phyloP scores from a whole-genome alignment of 2,888 invertebrate genomes.

The Latheticus oryzae region DNA sequence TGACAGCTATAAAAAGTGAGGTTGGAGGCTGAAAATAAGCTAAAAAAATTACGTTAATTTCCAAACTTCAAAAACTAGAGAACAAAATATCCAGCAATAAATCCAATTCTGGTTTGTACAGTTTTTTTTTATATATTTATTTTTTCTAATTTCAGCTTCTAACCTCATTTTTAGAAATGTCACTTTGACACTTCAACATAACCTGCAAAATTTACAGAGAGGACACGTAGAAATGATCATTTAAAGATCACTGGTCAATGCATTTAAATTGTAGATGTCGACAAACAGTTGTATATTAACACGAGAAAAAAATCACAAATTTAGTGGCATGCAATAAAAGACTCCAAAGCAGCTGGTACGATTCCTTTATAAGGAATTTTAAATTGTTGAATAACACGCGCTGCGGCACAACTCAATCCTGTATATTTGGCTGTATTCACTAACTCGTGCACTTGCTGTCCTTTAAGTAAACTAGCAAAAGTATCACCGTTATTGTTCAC shows the following conservation, averaged over 20 bases:
- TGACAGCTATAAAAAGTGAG: no score
- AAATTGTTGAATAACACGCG: constrained; percentile 81
- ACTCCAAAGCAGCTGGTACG: constrained; percentile 81
- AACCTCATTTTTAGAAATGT: no score
- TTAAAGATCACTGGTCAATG: constrained; percentile 3
- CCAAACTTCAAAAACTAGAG: no score
- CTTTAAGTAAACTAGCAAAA: constrained; percentile 76
- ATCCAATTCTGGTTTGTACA: no score
- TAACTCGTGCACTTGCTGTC: constrained; percentile 73
- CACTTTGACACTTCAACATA: no score
- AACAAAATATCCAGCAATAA: no score
- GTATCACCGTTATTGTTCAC: constrained; percentile 83
- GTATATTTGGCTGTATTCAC: constrained; percentile 84
- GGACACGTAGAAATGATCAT: no score
- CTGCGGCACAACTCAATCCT: constrained; percentile 87
- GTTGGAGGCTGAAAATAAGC: no score
- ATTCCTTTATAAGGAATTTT: constrained; percentile 75
- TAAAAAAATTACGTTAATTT: no score
- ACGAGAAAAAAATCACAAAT: constrained; percentile 32
- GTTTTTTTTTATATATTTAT: no score
- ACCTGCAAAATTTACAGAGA: no score
- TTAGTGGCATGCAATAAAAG: constrained; percentile 73
- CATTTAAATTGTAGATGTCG: constrained; percentile 40
- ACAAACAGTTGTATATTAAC: constrained; percentile 40
- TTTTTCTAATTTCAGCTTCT: no score